A percentile compares a stretch with the other conserved stretches of the same genome.
Conservation (phyloP, 2,888 invertebrate genomes). For the Clivina fossor region DNA sequence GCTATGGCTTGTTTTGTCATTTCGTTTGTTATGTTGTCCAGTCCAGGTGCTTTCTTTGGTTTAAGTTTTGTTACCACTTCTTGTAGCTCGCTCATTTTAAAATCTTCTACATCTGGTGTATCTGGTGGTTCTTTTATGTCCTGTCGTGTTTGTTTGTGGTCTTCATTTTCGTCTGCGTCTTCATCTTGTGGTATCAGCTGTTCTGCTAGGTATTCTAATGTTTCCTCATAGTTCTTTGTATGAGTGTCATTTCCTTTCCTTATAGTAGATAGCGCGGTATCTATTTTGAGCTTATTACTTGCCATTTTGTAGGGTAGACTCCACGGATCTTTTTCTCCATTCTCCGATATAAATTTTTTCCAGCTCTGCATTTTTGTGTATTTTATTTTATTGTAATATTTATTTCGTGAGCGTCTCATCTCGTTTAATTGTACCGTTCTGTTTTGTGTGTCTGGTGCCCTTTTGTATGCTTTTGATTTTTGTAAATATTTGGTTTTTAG, state of each 20-base stretch:
- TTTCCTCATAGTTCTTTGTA: neutral
- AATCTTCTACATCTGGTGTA: neutral
- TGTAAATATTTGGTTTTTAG: too few relatives aligned
- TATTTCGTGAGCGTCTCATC: too few relatives aligned
- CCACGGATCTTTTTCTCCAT: neutral
- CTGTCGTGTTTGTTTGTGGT: neutral
- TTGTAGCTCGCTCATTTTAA: neutral
- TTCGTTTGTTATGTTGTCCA: neutral
- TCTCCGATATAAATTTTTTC: neutral
- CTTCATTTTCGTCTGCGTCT: neutral
- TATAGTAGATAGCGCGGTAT: too few relatives aligned
- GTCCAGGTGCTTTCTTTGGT: slow-evolving; percentile 1
- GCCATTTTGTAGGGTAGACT: neutral
- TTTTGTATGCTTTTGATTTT: too few relatives aligned
- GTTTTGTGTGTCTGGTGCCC: too few relatives aligned
- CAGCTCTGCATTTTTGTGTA: neutral
- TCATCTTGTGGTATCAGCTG: neutral
- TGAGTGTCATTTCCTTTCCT: neutral
- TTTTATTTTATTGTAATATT: too few relatives aligned
- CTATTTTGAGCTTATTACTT: neutral
- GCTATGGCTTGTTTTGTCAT: neutral
- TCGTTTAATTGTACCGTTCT: too few relatives aligned
- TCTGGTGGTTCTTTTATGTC: neutral
- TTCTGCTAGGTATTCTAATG: neutral
- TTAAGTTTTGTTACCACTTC: neutral